Percentiles rank a stretch among this genome's conserved stretches.
These are phyloP conservation scores for Lithophane semibrunnea DNA, from an alignment of 2,888 invertebrate species.

Conservation along the genomic window DNA sequence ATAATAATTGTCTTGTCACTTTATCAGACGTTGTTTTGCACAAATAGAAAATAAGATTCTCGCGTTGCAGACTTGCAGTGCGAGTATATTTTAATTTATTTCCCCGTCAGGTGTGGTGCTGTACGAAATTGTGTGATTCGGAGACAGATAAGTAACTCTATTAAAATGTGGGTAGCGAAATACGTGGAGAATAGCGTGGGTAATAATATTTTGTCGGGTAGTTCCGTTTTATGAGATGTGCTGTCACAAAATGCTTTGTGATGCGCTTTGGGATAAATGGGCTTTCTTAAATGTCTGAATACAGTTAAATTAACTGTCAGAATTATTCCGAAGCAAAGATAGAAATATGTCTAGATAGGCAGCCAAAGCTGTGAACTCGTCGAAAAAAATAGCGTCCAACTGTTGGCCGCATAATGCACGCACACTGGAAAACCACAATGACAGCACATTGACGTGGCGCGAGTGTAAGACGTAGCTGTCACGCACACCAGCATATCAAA, in stretches of 20 bases:
- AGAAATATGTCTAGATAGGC: no score
- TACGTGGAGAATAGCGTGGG: constrained; percentile 16
- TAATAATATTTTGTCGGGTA: constrained; percentile 24
- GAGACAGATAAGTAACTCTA: constrained; percentile 48
- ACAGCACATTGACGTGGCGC: no score
- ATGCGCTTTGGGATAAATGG: neutral
- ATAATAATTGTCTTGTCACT: constrained; percentile 32
- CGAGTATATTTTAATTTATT: constrained; percentile 60
- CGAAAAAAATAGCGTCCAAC: no score
- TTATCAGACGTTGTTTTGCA: constrained; percentile 26
- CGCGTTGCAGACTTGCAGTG: constrained; percentile 31
- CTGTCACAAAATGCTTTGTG: neutral
- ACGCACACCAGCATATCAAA: no score
- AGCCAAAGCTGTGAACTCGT: no score
- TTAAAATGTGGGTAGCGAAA: constrained; percentile 42
- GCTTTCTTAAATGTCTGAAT: neutral
- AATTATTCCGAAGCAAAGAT: neutral
- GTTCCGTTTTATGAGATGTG: constrained; percentile 28
- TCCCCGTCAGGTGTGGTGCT: constrained; percentile 41
- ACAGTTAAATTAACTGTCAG: neutral
- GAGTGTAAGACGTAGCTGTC: no score
- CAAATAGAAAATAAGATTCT: constrained; percentile 54
- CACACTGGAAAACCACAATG: no score
- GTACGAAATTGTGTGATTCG: constrained; percentile 44
- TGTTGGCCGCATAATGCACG: no score